Percentiles rank a stretch among this genome's conserved stretches.
These are phyloP conservation scores for Antrozous pallidus DNA, from an alignment of 2,797 vertebrate genomes.

Conservation along the genomic window DNA sequence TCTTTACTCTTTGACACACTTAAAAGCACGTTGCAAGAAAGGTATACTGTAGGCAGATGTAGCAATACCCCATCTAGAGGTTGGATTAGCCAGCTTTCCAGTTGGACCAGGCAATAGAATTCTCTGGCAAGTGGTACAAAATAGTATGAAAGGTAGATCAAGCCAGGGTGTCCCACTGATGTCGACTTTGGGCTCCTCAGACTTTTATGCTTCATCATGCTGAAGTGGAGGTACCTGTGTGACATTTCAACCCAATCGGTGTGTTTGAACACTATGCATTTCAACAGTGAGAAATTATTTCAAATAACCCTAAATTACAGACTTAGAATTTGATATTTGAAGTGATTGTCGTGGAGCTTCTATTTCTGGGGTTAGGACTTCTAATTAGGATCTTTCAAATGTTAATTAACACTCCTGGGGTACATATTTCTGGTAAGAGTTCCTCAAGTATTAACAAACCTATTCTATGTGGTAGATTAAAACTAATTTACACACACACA, in stretches of 20 bases:
- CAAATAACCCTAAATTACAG: background rate
- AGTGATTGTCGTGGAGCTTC: background rate
- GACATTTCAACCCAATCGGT: background rate
- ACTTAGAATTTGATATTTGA: slow-evolving; percentile 20
- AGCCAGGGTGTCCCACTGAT: background rate
- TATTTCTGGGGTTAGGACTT: slow-evolving; percentile 27
- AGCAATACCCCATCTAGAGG: background rate
- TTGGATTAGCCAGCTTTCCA: background rate
- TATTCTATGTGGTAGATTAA: background rate
- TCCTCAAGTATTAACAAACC: slow-evolving; percentile 29
- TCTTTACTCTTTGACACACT: background rate
- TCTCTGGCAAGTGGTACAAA: background rate
- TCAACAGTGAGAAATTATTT: background rate
- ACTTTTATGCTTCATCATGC: background rate
- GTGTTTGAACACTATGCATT: background rate
- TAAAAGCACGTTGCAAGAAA: background rate
- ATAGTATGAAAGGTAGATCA: background rate
- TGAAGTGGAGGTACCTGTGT: background rate
- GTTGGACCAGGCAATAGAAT: background rate
- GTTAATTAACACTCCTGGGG: background rate
- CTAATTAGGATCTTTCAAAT: slow-evolving; percentile 12
- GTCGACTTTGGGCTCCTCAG: background rate
- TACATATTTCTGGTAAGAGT: background rate
- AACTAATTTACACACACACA: background rate
- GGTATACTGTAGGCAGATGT: background rate